Conservation (phyloP, 64 coral and sea anemone genomes). For the Dendronephthya gigantea region DNA sequence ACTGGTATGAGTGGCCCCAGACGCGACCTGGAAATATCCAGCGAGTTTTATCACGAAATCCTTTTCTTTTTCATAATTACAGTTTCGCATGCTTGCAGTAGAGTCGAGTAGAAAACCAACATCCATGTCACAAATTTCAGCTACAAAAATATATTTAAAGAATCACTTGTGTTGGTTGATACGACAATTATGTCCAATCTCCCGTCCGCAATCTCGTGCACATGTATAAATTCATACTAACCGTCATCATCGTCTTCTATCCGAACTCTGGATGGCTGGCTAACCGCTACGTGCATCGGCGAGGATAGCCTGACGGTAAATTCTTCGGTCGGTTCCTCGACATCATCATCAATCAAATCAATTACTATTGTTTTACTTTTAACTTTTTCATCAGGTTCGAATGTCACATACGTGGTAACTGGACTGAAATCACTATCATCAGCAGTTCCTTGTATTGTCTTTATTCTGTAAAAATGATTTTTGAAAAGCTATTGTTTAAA, state of each 20-base stretch:
- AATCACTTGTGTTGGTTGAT: too few species aligned
- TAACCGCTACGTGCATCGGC: background rate
- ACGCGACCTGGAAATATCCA: slow-evolving; percentile 19
- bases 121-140: slow-evolving; percentile 17
- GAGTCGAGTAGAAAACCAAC: slow-evolving; percentile 52
- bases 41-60: slow-evolving; percentile 41
- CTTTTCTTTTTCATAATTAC: slow-evolving; percentile 46
- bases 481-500: background rate
- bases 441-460: background rate
- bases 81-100: background rate
- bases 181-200: background rate
- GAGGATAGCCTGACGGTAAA: background rate
- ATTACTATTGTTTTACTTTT: background rate
- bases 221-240: background rate
- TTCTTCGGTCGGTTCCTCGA: background rate
- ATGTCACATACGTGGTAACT: background rate
- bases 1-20: slow-evolving; percentile 34
- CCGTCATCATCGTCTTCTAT: background rate
- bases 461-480: background rate
- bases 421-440: background rate
- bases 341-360: background rate
- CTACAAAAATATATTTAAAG: background rate
- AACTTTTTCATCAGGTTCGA: background rate
- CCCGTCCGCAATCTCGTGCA: too few species aligned
- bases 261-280: background rate